A percentile compares a stretch with the other conserved stretches of the same genome.
These are phyloP conservation scores for Heliornis fulica DNA, from an alignment of 2,113 vertebrate species.

Conservation along the genomic window DNA sequence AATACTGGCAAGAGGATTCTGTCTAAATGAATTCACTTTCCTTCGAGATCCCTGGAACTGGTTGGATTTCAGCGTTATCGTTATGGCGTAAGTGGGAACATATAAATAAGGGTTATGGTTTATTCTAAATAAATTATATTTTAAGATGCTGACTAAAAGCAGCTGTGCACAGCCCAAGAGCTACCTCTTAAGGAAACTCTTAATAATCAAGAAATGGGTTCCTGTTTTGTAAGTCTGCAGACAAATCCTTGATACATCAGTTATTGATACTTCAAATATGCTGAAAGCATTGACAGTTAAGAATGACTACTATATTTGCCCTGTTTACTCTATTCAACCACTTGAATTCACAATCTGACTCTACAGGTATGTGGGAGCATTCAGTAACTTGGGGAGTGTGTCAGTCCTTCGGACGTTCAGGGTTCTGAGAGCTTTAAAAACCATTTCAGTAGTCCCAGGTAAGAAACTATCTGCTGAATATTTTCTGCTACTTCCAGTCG, in stretches of 20 bases:
- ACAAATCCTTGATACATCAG: neutral
- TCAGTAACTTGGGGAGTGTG: conserved; percentile 80
- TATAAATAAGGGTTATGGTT: no score
- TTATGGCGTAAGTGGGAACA: conserved; percentile 88
- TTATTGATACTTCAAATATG: neutral
- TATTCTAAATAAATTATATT: neutral
- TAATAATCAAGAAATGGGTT: neutral
- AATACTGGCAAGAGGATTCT: conserved; percentile 94
- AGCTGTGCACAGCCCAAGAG: neutral
- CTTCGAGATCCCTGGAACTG: conserved; percentile 97
- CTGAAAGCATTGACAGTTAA: neutral
- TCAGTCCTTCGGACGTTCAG: conserved; percentile 90
- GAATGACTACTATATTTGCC: neutral
- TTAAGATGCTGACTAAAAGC: neutral
- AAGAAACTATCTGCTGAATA: conserved; percentile 56
- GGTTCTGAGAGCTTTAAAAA: conserved; percentile 92
- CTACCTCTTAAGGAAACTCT: neutral
- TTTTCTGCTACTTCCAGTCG: neutral
- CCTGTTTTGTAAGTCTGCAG: neutral
- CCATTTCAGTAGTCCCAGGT: conserved; percentile 93
- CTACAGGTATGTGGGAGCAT: conserved; percentile 84
- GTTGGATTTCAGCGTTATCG: conserved; percentile 92
- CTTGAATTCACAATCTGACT: neutral
- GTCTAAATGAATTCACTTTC: conserved; percentile 89
- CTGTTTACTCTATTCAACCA: neutral